Base-by-base conservation (phyloP, 2,113 vertebrate genomes). In the Synodontis membranacea region DNA sequence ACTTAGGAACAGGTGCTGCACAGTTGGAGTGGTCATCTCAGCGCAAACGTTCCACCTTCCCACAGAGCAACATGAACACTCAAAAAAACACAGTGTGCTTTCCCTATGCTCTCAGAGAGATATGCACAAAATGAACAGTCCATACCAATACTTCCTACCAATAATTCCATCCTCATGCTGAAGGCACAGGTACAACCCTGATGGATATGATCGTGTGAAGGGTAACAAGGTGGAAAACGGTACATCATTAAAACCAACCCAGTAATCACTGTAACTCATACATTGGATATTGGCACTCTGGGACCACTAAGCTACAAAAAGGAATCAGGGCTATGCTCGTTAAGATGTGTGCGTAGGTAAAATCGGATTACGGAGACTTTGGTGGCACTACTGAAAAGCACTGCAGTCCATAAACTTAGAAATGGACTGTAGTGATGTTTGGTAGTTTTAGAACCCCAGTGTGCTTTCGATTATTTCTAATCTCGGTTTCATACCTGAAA, bases 1-100 rank as follows among this genome's bases (percentile, higher is more conserved):
- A 89, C 86, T 85, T 64, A 58, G 42, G 86, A 89, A 80, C 88
- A 89, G 88, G 88, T 89, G 86, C 84, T 34, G 21, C 88, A 39
- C 88, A 85, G 86, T 83, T 56, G 74, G 72, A 83, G 70, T 58
- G 70, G 83, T 81, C 86, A 89, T 82, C 72, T 83, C 84, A 39
- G 50, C 46, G 52, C 83, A 87, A 87, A 85, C 66, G 44, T 78
- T 34, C 82, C 60, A 79, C 83, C 86, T 39, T 79, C 88, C 83
- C 37, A 58, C 88, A 72, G 86, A 82, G 70, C 83, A 56, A 87
- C 82, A 85, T 70, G 50, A 34, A 89, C 84, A 81, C 82, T 80
- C 81, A 25, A 62, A 25, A 62, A 82, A 64, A 85, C 80, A 23
- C 84, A 83, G 74, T 66, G 34, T 78, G 84, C 84, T 23, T 46